These are phyloP conservation scores for Synergus itoensis DNA, from an alignment of 2,888 invertebrate genomes.

Conservation along the genomic window DNA sequence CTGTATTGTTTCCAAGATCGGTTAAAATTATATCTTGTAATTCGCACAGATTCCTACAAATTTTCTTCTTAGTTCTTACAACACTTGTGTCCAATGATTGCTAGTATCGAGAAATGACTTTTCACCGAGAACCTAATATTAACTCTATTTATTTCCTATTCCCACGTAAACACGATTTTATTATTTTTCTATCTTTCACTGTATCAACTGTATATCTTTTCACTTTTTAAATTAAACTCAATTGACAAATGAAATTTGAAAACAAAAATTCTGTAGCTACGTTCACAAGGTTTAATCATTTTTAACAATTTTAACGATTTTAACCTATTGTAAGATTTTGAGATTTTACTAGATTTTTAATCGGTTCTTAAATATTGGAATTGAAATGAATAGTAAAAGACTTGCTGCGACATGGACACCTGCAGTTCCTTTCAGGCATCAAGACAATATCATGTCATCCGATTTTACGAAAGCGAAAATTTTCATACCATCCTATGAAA, in stretches of 20 bases:
- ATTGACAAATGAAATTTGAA: neutral
- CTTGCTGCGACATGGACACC: slow-evolving; percentile 42
- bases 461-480: slow-evolving; percentile 42
- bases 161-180: neutral
- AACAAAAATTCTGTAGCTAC: neutral
- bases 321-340: neutral
- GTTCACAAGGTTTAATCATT: neutral
- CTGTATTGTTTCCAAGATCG: slow-evolving; percentile 22
- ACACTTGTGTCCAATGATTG: slow-evolving; percentile 20
- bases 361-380: neutral
- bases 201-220: no score
- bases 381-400: slow-evolving; percentile 19
- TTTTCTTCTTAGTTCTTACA: slow-evolving; percentile 27
- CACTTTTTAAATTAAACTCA: no score
- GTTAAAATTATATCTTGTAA: slow-evolving; percentile 21
- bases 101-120: slow-evolving; percentile 19
- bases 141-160: neutral
- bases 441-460: slow-evolving; percentile 43
- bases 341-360: neutral
- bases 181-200: neutral
- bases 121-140: slow-evolving; percentile 3
- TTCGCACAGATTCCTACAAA: slow-evolving; percentile 9
- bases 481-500: slow-evolving; percentile 46
- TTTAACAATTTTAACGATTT: neutral
- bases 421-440: slow-evolving; percentile 15